Percentiles rank a stretch among this genome's conserved stretches.
Conservation (phyloP, 2,888 invertebrate species). For the Leucozona laternaria region DNA sequence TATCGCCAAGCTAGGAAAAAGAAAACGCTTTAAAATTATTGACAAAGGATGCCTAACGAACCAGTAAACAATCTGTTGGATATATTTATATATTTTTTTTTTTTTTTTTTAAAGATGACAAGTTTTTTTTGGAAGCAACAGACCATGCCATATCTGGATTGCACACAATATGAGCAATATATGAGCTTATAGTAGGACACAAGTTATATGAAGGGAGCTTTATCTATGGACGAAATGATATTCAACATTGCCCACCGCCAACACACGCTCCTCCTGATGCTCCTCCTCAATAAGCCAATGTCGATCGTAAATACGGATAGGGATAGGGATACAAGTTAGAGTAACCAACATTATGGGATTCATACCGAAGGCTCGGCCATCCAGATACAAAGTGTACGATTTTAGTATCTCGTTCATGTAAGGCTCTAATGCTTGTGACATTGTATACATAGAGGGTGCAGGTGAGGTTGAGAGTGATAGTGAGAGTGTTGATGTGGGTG, state of each 20-base stretch:
- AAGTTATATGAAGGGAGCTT: conserved; percentile 25
- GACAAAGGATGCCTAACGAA: conserved; percentile 70
- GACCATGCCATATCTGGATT: conserved; percentile 46
- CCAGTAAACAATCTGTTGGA: conserved; percentile 72
- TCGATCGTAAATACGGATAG: conserved; percentile 68
- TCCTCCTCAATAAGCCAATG: conserved; percentile 59
- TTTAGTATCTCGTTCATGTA: conserved; percentile 39
- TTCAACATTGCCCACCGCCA: background rate
- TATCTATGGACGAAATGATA: conserved; percentile 26
- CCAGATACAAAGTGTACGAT: conserved; percentile 47
- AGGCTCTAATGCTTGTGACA: conserved; percentile 42
- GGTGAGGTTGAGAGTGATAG: background rate
- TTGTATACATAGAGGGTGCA: background rate
- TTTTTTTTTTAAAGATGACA: conserved; percentile 47
- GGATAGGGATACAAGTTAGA: conserved; percentile 54
- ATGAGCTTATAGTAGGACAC: conserved; percentile 53
- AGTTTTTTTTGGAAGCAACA: conserved; percentile 42
- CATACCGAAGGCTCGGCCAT: conserved; percentile 33
- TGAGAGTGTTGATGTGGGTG: background rate
- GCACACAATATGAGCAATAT: conserved; percentile 49
- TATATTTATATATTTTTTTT: conserved; percentile 26
- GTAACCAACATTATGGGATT: conserved; percentile 60
- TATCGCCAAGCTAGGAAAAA: conserved; percentile 8
- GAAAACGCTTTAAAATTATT: conserved; percentile 60
- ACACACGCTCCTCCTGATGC: background rate